These are phyloP conservation scores for Agonopterix alstromeriana DNA, from an alignment of 2,888 invertebrate species.

Conservation along the genomic window DNA sequence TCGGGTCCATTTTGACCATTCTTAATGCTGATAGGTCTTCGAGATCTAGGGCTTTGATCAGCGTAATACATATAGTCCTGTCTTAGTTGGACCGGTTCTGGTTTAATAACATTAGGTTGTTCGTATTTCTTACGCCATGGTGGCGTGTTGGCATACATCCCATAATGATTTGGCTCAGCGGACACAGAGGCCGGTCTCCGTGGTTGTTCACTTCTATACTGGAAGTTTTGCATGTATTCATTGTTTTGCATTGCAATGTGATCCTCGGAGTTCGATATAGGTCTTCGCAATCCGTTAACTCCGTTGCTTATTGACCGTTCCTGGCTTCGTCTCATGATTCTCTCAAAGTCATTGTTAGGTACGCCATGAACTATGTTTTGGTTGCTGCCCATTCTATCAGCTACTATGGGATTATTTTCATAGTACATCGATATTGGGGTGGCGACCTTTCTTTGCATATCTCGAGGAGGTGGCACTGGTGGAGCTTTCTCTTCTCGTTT, in stretches of 20 bases:
- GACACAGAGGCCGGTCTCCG: conserved; percentile 68
- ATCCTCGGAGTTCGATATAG: conserved; percentile 69
- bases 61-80: conserved; percentile 81
- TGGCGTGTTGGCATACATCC: conserved; percentile 54
- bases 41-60: conserved; percentile 83
- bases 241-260: conserved; percentile 72
- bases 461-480: conserved; percentile 88
- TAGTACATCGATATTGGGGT: conserved; percentile 71
- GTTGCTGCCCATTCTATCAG: conserved; percentile 43
- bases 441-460: conserved; percentile 79
- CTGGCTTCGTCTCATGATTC: conserved; percentile 68
- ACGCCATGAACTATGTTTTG: conserved; percentile 54
- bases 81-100: conserved; percentile 55
- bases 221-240: conserved; percentile 48
- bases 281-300: conserved; percentile 61
- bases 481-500: conserved; percentile 75
- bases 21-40: conserved; percentile 83
- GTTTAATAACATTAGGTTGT: conserved; percentile 42
- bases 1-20: conserved; percentile 59
- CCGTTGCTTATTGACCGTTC: conserved; percentile 61
- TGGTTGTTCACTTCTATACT: conserved; percentile 55
- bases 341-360: conserved; percentile 66
- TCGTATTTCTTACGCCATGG: conserved; percentile 57
- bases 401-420: conserved; percentile 51
- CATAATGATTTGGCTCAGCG: conserved; percentile 68